phyloP scores from a whole-genome alignment of 2,888 invertebrate species.

The Lithophane socia region DNA sequence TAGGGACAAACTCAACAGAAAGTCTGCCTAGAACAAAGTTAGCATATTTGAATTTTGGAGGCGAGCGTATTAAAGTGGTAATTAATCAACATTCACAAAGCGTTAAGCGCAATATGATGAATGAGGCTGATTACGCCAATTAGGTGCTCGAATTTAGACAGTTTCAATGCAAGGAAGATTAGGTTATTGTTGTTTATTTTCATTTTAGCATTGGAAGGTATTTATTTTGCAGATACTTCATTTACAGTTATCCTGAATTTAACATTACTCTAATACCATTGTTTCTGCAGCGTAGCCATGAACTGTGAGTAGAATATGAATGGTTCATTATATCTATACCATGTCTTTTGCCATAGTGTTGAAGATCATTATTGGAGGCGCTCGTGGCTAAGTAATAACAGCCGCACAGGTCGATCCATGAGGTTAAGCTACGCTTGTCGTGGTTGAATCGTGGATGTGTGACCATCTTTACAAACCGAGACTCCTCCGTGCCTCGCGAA shows the following conservation, averaged over 20 bases:
- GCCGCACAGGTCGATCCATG: no score
- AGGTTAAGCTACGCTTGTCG: no score
- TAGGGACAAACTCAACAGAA: conserved; percentile 33
- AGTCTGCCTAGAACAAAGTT: conserved; percentile 56
- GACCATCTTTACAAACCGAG: no score
- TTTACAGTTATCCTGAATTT: background rate
- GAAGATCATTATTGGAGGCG: background rate
- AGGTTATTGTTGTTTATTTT: conserved; percentile 43
- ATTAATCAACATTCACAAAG: conserved; percentile 68
- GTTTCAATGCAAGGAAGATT: conserved; percentile 41
- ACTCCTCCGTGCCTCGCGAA: no score
- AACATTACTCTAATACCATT: background rate
- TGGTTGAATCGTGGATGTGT: no score
- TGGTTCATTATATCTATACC: no score
- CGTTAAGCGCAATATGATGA: conserved; percentile 63
- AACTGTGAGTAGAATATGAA: background rate
- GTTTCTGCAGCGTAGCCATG: background rate
- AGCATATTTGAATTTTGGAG: conserved; percentile 56
- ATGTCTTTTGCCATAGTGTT: background rate
- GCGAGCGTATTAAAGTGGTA: conserved; percentile 55
- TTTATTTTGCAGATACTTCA: conserved; percentile 1
- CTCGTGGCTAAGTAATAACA: no score
- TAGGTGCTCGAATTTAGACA: conserved; percentile 60
- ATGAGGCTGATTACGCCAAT: conserved; percentile 64
- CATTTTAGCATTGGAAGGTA: background rate